phyloP scores from a whole-genome alignment of 2,888 invertebrate species.

The Actias luna region DNA sequence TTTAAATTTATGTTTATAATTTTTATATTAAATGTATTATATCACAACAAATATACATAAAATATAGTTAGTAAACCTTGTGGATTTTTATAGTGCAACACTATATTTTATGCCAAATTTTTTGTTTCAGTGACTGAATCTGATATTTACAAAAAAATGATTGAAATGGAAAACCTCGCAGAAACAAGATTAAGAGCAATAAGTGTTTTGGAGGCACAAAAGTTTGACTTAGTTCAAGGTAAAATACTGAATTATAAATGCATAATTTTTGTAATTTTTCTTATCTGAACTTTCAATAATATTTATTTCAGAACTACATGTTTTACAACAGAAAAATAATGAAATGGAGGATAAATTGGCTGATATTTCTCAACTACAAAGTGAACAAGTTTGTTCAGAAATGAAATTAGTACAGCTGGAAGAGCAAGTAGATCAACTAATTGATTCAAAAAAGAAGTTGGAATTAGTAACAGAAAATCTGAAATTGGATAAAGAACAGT shows the following conservation, averaged over 20 bases:
- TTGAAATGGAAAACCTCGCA: constrained; percentile 72
- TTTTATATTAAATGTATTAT: not conserved
- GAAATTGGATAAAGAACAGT: constrained; percentile 77
- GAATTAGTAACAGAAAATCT: constrained; percentile 74
- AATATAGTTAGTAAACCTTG: not conserved
- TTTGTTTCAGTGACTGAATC: constrained; percentile 72
- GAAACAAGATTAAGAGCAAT: constrained; percentile 82
- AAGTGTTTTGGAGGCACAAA: constrained; percentile 84
- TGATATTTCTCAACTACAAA: constrained; percentile 84
- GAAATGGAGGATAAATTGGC: constrained; percentile 83
- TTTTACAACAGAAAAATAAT: constrained; percentile 83
- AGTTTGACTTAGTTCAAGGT: constrained; percentile 85
- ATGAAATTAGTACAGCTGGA: constrained; percentile 90
- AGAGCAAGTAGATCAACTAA: constrained; percentile 85
- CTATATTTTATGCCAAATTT: constrained; percentile 17
- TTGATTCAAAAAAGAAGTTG: constrained; percentile 73
- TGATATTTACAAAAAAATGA: constrained; percentile 73
- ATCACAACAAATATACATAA: not conserved
- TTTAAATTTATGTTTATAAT: not conserved
- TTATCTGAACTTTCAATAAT: not conserved
- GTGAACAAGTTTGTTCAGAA: constrained; percentile 88
- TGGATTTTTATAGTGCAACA: too few species aligned
- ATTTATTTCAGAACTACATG: constrained; percentile 73
- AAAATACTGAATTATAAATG: constrained; percentile 23
- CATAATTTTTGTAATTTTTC: not conserved